Conservation (phyloP, 1,140 invertebrate genomes). For the Drosophila malerkotliana region DNA sequence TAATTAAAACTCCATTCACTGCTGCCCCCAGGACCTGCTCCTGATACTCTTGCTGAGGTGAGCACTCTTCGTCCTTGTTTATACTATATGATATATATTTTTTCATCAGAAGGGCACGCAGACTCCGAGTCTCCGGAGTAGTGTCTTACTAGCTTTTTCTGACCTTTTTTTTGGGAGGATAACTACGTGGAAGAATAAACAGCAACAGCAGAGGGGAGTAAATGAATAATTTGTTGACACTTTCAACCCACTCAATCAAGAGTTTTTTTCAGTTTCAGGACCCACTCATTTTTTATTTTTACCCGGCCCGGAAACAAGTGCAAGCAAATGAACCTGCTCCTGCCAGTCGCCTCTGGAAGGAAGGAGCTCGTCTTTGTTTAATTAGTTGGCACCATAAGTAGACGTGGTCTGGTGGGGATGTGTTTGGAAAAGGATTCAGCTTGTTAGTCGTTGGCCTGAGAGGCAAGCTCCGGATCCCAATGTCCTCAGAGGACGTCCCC, state of each 20-base stretch:
- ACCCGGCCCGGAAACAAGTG: conserved; percentile 34
- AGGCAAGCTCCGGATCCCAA: conserved; percentile 1
- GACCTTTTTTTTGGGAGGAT: conserved; percentile 8
- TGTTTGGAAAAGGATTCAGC: neutral
- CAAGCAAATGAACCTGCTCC: conserved; percentile 42
- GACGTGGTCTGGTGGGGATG: neutral
- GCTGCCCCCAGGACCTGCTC: neutral
- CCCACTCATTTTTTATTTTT: conserved; percentile 9
- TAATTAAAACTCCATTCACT: conserved; percentile 52
- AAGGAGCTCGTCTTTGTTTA: conserved; percentile 37
- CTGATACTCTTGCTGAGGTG: neutral
- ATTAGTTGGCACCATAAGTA: conserved; percentile 40
- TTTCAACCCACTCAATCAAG: conserved; percentile 54
- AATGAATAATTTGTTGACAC: conserved; percentile 58
- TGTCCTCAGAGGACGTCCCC: neutral
- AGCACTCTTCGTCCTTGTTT: conserved; percentile 9
- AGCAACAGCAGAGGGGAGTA: conserved; percentile 16
- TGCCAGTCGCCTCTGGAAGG: neutral
- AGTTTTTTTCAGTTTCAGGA: conserved; percentile 36
- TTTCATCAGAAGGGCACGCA: neutral
- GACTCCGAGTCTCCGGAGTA: no score
- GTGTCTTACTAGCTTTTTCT: neutral
- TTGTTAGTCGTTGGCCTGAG: conserved; percentile 4
- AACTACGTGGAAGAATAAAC: neutral
- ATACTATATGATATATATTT: conserved; percentile 1